Conservation (phyloP, 2,113 vertebrate genomes). For the Nematolebias whitei region DNA sequence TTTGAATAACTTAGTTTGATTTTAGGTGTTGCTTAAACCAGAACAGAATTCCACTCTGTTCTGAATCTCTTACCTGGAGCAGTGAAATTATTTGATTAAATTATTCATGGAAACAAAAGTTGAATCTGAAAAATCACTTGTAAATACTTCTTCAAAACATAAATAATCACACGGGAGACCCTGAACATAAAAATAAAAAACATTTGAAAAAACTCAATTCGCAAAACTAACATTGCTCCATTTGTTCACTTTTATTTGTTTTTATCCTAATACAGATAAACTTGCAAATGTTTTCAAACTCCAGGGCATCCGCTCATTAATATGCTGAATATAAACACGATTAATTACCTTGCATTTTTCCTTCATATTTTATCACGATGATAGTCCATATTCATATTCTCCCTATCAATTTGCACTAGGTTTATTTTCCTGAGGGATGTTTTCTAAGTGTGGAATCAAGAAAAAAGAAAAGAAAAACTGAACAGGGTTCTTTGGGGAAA, state of each 20-base stretch:
- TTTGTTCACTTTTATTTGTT: constrained; percentile 21
- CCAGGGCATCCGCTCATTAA: constrained; percentile 48
- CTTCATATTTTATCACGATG: constrained; percentile 44
- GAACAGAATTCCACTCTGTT: not conserved
- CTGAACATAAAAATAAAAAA: not conserved
- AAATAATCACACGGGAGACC: not conserved
- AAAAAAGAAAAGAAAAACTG: constrained; percentile 37
- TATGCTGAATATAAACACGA: constrained; percentile 51
- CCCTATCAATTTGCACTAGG: constrained; percentile 38
- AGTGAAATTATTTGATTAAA: constrained; percentile 3
- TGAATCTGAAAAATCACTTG: constrained; percentile 46
- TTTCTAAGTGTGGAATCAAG: constrained; percentile 42
- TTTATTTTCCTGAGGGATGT: constrained; percentile 56
- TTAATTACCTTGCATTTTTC: constrained; percentile 31
- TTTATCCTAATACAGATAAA: constrained; percentile 50
- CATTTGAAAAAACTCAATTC: not conserved
- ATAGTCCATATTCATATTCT: constrained; percentile 65
- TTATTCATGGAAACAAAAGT: constrained; percentile 10
- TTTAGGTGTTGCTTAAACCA: too few relatives aligned
- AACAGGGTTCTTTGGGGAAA: constrained; percentile 61
- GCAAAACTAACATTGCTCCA: constrained; percentile 6
- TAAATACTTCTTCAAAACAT: constrained; percentile 2
- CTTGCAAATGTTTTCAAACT: constrained; percentile 28
- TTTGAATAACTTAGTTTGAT: too few relatives aligned
- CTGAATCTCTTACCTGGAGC: constrained; percentile 5